A percentile compares a stretch with the other conserved stretches of the same genome.
phyloP scores from a whole-genome alignment of 2,113 vertebrate species.

The Acrocephalus kingi region DNA sequence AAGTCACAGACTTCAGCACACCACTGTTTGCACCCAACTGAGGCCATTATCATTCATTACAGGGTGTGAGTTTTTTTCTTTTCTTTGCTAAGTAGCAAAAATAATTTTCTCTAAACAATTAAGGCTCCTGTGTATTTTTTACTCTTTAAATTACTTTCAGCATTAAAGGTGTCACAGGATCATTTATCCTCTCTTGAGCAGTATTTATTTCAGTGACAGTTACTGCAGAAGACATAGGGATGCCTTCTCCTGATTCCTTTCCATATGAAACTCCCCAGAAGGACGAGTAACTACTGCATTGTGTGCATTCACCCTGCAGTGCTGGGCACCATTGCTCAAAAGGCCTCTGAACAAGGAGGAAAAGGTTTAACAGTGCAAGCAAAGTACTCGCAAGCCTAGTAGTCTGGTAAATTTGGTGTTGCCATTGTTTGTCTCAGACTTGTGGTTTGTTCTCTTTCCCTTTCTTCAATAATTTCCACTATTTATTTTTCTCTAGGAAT shows the following conservation, averaged over 20 bases:
- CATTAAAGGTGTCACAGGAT: slow-evolving; percentile 5
- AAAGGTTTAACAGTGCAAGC: not conserved
- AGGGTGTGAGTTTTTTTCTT: not conserved
- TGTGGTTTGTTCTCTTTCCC: not conserved
- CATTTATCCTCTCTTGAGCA: slow-evolving; percentile 18
- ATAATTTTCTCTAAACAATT: slow-evolving; percentile 50
- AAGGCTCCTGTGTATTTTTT: not conserved
- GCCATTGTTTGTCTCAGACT: not conserved
- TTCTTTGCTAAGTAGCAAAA: slow-evolving; percentile 37
- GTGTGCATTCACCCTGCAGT: no score
- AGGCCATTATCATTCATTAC: slow-evolving; percentile 50
- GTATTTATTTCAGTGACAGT: slow-evolving; percentile 9
- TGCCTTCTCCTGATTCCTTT: not conserved
- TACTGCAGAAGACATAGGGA: not conserved
- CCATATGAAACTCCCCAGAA: not conserved
- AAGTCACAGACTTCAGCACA: slow-evolving; percentile 20
- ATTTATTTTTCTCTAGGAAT: not conserved
- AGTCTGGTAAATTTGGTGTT: not conserved
- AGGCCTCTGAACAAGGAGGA: not conserved
- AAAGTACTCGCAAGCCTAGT: not conserved
- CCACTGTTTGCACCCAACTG: slow-evolving; percentile 24
- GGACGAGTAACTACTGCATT: not conserved
- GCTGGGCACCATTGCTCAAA: not conserved
- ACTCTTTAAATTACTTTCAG: slow-evolving; percentile 34
- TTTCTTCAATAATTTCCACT: not conserved